Conservation (phyloP, 37 sponge, comb jelly and placozoan genomes). For the Ianthella basta region DNA sequence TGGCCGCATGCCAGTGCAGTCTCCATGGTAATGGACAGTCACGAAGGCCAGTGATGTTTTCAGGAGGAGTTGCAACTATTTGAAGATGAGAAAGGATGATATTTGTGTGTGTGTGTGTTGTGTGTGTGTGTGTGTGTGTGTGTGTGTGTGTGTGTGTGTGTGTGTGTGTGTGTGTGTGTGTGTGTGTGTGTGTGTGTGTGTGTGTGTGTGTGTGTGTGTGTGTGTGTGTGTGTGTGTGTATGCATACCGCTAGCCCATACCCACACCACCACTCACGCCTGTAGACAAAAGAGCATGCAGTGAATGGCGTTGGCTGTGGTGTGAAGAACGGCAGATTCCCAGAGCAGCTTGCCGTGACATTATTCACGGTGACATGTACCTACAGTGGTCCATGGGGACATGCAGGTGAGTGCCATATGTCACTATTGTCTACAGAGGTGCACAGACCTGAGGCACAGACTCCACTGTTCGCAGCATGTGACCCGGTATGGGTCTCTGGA, state of each 20-base stretch:
- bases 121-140: conserved; percentile 31
- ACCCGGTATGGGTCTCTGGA: neutral
- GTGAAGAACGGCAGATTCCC: too few relatives aligned
- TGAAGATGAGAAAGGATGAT: neutral
- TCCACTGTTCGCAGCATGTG: conserved; percentile 10
- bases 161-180: conserved; percentile 34
- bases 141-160: conserved; percentile 27
- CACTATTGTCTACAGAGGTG: too few relatives aligned
- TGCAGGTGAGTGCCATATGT: too few relatives aligned
- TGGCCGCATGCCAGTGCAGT: neutral
- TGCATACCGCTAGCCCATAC: neutral
- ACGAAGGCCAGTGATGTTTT: conserved; percentile 27
- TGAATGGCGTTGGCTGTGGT: too few relatives aligned
- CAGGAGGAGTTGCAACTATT: neutral
- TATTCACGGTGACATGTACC: too few relatives aligned
- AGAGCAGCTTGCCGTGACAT: too few relatives aligned
- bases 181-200: conserved; percentile 34
- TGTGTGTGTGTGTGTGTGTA: conserved; percentile 19
- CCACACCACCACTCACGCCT: neutral
- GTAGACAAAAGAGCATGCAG: too few relatives aligned
- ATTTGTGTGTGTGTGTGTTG: neutral
- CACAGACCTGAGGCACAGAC: neutral
- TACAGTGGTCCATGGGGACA: too few relatives aligned
- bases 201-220: conserved; percentile 15
- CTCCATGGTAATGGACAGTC: neutral